Evolutionary conservation across 2,797 vertebrate genomes (phyloP).

Genomic region (Sardinella longiceps): DNA sequence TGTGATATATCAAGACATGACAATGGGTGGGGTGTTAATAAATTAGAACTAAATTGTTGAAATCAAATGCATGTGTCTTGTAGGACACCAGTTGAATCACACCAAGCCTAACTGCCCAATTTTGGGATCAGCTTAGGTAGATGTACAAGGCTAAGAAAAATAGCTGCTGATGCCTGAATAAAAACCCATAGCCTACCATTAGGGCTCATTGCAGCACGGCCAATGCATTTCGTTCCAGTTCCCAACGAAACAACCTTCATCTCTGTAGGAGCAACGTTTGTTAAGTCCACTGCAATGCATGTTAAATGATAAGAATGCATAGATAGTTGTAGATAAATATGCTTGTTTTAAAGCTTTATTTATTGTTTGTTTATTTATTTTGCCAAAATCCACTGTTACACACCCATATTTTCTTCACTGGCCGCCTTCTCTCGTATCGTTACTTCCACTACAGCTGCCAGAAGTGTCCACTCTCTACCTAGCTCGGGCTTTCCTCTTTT

Average conservation of each 20-base stretch:
- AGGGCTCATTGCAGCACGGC: conserved; percentile 83
- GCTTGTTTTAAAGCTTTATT: too few relatives aligned
- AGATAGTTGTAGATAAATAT: not conserved
- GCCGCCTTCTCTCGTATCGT: not conserved
- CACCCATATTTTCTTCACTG: not conserved
- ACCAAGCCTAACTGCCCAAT: too few relatives aligned
- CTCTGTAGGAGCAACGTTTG: conserved; percentile 55
- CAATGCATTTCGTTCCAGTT: conserved; percentile 95
- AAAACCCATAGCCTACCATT: conserved; percentile 70
- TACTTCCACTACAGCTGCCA: conserved; percentile 83
- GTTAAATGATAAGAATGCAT: conserved; percentile 1
- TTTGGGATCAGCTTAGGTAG: too few relatives aligned
- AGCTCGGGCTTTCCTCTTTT: conserved; percentile 86
- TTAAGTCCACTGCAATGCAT: not conserved
- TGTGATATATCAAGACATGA: conserved; percentile 52
- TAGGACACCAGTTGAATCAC: too few relatives aligned
- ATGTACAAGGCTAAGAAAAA: not conserved
- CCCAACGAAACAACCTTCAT: conserved; percentile 91
- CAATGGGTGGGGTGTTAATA: too few relatives aligned
- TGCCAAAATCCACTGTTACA: not conserved
- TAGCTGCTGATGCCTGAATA: not conserved
- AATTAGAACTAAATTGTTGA: too few relatives aligned
- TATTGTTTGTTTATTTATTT: too few relatives aligned
- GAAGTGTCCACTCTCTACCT: conserved; percentile 86
- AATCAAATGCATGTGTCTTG: too few relatives aligned